Conservation (phyloP, 1,140 invertebrate genomes). For the Linepithema humile region DNA sequence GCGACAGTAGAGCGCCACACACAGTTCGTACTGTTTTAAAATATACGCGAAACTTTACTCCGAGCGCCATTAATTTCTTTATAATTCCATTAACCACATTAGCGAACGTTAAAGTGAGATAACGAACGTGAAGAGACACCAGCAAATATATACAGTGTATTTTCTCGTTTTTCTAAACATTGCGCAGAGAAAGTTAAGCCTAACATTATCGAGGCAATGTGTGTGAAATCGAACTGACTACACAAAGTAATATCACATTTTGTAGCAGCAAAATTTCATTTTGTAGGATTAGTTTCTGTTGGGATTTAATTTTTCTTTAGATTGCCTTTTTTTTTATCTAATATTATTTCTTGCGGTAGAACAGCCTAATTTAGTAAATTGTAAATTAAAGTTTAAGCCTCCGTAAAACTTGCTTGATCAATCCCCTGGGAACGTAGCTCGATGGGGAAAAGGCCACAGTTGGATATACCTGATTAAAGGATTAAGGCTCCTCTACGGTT, state of each 20-base stretch:
- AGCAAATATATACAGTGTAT: background rate
- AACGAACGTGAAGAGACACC: background rate
- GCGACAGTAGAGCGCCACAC: background rate
- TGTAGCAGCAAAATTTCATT: background rate
- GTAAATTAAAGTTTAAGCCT: slow-evolving; percentile 18
- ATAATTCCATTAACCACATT: background rate
- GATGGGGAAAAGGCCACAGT: background rate
- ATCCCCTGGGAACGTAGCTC: background rate
- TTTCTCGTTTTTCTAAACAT: background rate
- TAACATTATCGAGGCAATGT: background rate
- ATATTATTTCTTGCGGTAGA: background rate
- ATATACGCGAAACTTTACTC: background rate
- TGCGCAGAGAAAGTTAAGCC: background rate
- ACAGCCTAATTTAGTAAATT: slow-evolving; percentile 6
- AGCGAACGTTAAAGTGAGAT: background rate
- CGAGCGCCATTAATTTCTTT: background rate
- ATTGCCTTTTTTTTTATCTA: background rate
- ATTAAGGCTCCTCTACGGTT: background rate
- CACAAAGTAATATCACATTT: background rate
- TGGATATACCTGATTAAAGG: background rate
- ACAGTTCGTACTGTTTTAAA: background rate
- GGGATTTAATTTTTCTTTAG: too few relatives aligned
- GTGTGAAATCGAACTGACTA: background rate
- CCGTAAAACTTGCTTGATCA: background rate
- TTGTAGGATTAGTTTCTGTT: too few relatives aligned